Percentiles rank a stretch among this genome's conserved stretches.
Evolutionary conservation across 2,113 vertebrate genomes (phyloP).

Genomic region (Callochromis pleurospilus): DNA sequence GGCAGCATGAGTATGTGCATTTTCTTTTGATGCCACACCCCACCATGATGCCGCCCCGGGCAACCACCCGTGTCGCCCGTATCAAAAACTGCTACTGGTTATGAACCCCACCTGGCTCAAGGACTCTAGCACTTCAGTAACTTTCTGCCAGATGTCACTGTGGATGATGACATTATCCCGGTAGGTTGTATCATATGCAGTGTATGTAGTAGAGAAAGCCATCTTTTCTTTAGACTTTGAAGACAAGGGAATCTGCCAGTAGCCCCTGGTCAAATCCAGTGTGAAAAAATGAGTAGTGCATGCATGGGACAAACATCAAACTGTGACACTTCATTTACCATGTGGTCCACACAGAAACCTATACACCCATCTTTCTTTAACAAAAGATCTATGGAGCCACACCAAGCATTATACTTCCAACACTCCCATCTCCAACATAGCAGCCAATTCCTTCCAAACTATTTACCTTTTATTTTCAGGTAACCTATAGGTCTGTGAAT

Average conservation of each 20-base stretch:
- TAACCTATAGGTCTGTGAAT: not conserved
- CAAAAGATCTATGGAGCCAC: not conserved
- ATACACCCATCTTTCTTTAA: not conserved
- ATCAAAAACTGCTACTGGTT: not conserved
- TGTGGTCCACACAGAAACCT: not conserved
- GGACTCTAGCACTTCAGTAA: not conserved
- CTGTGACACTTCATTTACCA: not conserved
- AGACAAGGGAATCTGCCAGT: not conserved
- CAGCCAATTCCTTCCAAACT: not conserved
- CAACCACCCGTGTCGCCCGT: not conserved
- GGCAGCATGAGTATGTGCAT: not conserved
- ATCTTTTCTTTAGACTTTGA: not conserved
- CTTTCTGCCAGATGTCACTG: not conserved
- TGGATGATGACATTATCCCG: not conserved
- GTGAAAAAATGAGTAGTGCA: not conserved
- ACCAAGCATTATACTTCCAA: not conserved
- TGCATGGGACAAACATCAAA: not conserved
- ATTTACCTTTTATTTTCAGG: not conserved
- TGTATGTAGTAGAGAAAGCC: not conserved
- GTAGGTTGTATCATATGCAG: not conserved
- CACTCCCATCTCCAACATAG: not conserved
- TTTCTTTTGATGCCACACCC: not conserved
- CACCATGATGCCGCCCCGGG: not conserved
- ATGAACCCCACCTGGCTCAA: not conserved
- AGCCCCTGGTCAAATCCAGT: not conserved